Evolutionary conservation across 2,797 vertebrate genomes (phyloP).

Genomic region (Acestrorhynchus altus): DNA sequence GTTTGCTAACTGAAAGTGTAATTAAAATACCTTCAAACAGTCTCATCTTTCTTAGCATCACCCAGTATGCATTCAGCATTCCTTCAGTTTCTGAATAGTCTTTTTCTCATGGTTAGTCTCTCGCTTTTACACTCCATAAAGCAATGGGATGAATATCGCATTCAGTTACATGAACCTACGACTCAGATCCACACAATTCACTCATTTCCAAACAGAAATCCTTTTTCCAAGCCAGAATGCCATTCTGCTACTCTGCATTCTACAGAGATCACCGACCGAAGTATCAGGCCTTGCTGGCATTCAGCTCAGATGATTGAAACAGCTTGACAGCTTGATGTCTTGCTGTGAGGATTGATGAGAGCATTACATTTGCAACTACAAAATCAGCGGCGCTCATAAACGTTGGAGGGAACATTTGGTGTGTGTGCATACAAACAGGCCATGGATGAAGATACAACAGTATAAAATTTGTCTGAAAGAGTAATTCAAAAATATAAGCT

Average conservation of each 20-base stretch:
- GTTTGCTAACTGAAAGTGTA: slow-evolving; percentile 25
- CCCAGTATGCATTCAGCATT: slow-evolving; percentile 30
- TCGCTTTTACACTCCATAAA: slow-evolving; percentile 36
- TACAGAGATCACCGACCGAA: slow-evolving; percentile 51
- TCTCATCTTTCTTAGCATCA: slow-evolving; percentile 23
- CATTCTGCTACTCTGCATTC: slow-evolving; percentile 58
- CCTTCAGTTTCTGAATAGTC: slow-evolving; percentile 23
- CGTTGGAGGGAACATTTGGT: slow-evolving; percentile 59
- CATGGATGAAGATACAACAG: slow-evolving; percentile 49
- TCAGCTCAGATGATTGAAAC: slow-evolving; percentile 76
- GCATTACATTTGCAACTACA: slow-evolving; percentile 77
- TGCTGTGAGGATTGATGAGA: slow-evolving; percentile 82
- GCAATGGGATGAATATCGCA: slow-evolving; percentile 47
- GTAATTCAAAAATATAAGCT: slow-evolving; percentile 44
- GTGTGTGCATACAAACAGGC: slow-evolving; percentile 63
- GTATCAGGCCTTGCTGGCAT: slow-evolving; percentile 62
- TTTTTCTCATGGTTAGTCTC: slow-evolving; percentile 16
- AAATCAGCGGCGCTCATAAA: slow-evolving; percentile 73
- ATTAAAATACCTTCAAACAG: slow-evolving; percentile 10
- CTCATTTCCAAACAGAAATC: slow-evolving; percentile 57
- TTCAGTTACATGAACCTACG: slow-evolving; percentile 54
- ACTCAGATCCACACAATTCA: slow-evolving; percentile 50
- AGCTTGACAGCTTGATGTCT: slow-evolving; percentile 76
- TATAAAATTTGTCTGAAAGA: slow-evolving; percentile 39
- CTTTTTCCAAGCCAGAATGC: slow-evolving; percentile 52